A percentile compares a stretch with the other conserved stretches of the same genome.
These are phyloP conservation scores for Drosophila anomalata DNA, from an alignment of 2,888 invertebrate species.

Conservation along the genomic window DNA sequence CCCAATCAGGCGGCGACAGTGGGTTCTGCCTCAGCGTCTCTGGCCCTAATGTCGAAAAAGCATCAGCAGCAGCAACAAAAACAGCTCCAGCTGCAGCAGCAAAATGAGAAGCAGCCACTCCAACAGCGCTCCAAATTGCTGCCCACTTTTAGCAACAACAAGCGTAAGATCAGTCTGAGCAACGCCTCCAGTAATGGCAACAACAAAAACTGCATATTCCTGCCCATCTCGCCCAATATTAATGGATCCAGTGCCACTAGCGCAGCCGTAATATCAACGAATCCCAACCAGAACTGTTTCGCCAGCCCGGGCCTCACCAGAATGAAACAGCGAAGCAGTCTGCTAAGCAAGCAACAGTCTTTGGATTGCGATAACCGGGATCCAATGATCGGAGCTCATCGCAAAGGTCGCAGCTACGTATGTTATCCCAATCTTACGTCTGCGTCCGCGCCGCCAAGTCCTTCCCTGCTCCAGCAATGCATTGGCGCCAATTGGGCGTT, in stretches of 20 bases:
- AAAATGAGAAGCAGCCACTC: slow-evolving; percentile 55
- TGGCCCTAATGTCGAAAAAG: slow-evolving; percentile 83
- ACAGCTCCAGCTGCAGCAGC: slow-evolving; percentile 45
- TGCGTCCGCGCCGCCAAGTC: slow-evolving; percentile 89
- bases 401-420: slow-evolving; percentile 75
- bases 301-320: slow-evolving; percentile 92
- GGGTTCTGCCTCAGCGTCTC: slow-evolving; percentile 84
- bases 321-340: slow-evolving; percentile 87
- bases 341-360: slow-evolving; percentile 81
- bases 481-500: slow-evolving; percentile 59
- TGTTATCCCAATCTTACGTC: slow-evolving; percentile 76
- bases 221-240: slow-evolving; percentile 90
- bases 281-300: slow-evolving; percentile 84
- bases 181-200: slow-evolving; percentile 84
- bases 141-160: slow-evolving; percentile 59
- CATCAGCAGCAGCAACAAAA: slow-evolving; percentile 78
- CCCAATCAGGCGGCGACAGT: slow-evolving; percentile 62
- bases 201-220: slow-evolving; percentile 93
- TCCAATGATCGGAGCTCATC: slow-evolving; percentile 82
- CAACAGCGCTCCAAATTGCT: slow-evolving; percentile 47
- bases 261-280: slow-evolving; percentile 12
- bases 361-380: slow-evolving; percentile 79
- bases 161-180: slow-evolving; percentile 82
- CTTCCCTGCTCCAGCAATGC: slow-evolving; percentile 82
- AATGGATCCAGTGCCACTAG: slow-evolving; percentile 25